Base-by-base conservation (phyloP, 2,113 vertebrate genomes). In the Ciconia stormi region DNA sequence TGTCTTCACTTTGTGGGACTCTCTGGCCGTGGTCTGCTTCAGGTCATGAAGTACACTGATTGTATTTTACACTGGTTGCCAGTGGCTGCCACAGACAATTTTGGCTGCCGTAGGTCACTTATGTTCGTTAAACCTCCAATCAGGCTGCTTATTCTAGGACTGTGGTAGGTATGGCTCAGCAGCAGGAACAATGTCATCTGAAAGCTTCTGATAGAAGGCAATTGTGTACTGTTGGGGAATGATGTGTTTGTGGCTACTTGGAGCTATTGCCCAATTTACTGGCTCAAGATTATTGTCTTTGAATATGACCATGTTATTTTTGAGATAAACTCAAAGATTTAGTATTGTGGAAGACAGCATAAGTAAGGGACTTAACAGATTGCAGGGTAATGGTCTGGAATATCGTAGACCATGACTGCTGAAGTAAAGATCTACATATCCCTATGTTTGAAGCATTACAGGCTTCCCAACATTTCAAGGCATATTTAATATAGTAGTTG, bases 81-180 rank as follows among this genome's bases (percentile, higher is more conserved):
- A 11, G 49, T 77, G 50, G 12, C 42, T 95, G 67, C 74, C 55
- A 29, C 27, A 40, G 86, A 3, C 34, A 13, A 0, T 72, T 87
- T 49, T 85, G 53, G 12, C 14, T 9, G 4, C 53, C 0, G 0
- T 65, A 18, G 58, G 70, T 82, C 22, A 11, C 47, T 56, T 63
- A 4, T 0, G 2, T 52, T 89, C 2, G 0, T 63, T 1, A 10
- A 34, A 5, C 47, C 52, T 90, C 62, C 30, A 20, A 1, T 23
- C 25, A 52, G 32, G 21, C 22, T 47, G 36, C 25, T 34, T 27
- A 1, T 62, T 74, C 36, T 3, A 5, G 72, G 63, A 3, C 3
- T 0, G 0, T 9, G 82, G 25, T 22, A 27, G 42, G 55, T 26
- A 13, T 3, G 4, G 53, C 46, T 77, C 6, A 2, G 7, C 21